Evolutionary conservation across 1,140 invertebrate genomes (phyloP).

Genomic region (Papilio polyxenes): DNA sequence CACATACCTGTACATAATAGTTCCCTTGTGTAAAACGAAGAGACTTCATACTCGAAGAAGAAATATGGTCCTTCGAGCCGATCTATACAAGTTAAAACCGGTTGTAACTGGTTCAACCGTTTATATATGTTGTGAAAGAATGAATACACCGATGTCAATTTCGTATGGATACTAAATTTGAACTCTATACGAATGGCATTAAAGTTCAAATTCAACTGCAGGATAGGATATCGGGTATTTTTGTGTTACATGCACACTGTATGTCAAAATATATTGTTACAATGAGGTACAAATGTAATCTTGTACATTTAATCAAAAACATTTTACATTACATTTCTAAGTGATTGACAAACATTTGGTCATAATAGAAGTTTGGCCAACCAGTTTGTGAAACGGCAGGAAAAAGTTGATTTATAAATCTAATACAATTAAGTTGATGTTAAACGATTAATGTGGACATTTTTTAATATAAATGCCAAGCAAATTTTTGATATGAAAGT

Average conservation of each 20-base stretch:
- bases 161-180: not conserved
- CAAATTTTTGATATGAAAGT: constrained; percentile 1
- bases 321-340: not conserved
- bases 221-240: constrained; percentile 27
- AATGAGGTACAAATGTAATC: not conserved
- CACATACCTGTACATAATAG: constrained; percentile 13
- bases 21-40: not conserved
- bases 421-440: no score
- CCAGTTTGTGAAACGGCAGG: not conserved
- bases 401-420: not conserved
- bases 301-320: not conserved
- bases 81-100: not conserved
- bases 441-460: not conserved
- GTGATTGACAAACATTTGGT: not conserved
- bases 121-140: constrained; percentile 54
- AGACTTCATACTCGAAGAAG: not conserved
- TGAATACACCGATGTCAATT: constrained; percentile 19
- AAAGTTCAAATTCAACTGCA: constrained; percentile 36
- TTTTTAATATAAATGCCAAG: not conserved
- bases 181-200: not conserved
- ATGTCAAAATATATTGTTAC: constrained; percentile 7
- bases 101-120: constrained; percentile 44
- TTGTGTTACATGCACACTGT: constrained; percentile 30
- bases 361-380: not conserved
- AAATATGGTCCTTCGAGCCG: constrained; percentile 10